Evolutionary conservation across 2,888 invertebrate genomes (phyloP).

Genomic region (Elmis aenea): DNA sequence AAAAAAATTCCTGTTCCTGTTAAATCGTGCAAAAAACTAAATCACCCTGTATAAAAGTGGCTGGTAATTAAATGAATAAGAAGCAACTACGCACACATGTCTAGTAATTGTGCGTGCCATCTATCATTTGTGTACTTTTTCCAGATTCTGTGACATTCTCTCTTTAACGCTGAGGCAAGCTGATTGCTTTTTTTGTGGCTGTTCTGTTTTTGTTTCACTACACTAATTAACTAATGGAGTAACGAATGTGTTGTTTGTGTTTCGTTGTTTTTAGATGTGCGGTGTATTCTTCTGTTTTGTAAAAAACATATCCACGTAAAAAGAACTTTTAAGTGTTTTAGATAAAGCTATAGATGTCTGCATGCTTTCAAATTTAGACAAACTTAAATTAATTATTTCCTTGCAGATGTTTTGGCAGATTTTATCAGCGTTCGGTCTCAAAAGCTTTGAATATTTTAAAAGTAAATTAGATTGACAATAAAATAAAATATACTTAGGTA

Average conservation of each 20-base stretch:
- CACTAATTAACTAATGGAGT: slow-evolving; percentile 16
- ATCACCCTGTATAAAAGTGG: too few species aligned
- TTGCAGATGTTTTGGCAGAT: slow-evolving; percentile 8
- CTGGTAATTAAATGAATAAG: too few species aligned
- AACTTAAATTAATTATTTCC: slow-evolving; percentile 10
- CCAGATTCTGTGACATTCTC: slow-evolving; percentile 3
- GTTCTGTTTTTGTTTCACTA: slow-evolving; percentile 11
- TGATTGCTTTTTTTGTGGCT: slow-evolving; percentile 15
- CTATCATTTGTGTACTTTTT: too few species aligned
- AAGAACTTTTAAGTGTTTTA: slow-evolving; percentile 7
- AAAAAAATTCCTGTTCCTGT: too few species aligned
- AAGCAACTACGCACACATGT: too few species aligned
- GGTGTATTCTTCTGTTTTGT: slow-evolving; percentile 5
- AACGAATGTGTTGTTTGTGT: slow-evolving; percentile 16
- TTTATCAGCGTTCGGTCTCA: too few species aligned
- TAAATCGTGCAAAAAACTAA: too few species aligned
- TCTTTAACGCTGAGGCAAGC: slow-evolving; percentile 9
- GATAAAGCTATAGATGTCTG: slow-evolving; percentile 14
- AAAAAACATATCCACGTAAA: slow-evolving; percentile 5
- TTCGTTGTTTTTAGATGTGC: slow-evolving; percentile 7
- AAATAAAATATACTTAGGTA: too few species aligned
- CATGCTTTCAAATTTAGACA: slow-evolving; percentile 4
- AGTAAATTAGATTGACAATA: too few species aligned
- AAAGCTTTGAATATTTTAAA: too few species aligned
- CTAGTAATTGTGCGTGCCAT: too few species aligned